These are phyloP conservation scores for Frankliniella fusca DNA, from an alignment of 2,888 invertebrate genomes.

Conservation along the genomic window DNA sequence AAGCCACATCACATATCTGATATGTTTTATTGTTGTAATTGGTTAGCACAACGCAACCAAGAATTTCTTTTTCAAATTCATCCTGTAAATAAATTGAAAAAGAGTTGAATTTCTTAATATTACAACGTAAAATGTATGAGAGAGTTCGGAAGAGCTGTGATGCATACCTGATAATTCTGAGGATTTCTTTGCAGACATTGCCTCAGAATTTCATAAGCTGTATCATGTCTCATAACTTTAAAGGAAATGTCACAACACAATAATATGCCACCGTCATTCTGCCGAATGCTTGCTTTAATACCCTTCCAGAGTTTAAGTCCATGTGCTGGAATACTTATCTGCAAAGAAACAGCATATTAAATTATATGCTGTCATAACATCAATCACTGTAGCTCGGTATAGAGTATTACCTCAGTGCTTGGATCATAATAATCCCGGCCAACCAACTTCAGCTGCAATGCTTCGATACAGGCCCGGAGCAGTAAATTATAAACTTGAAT, in stretches of 20 bases:
- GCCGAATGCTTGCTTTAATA: conserved; percentile 76
- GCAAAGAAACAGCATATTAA: conserved; percentile 37
- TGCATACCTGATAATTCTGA: conserved; percentile 50
- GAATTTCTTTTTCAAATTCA: conserved; percentile 40
- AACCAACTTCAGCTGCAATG: conserved; percentile 63
- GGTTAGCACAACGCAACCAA: conserved; percentile 64
- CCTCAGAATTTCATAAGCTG: conserved; percentile 56
- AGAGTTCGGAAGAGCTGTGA: conserved; percentile 29
- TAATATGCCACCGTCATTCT: conserved; percentile 72
- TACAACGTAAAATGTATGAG: background rate
- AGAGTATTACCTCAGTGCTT: conserved; percentile 55
- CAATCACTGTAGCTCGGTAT: background rate
- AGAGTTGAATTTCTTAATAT: background rate
- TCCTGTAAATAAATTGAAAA: conserved; percentile 36
- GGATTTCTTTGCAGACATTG: background rate
- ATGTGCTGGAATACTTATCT: conserved; percentile 60
- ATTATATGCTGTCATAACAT: background rate
- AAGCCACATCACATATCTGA: conserved; percentile 70
- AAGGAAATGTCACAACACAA: conserved; percentile 76
- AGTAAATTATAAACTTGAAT: conserved; percentile 75
- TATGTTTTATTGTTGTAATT: conserved; percentile 74
- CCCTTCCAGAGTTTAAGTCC: conserved; percentile 77
- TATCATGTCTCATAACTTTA: conserved; percentile 78
- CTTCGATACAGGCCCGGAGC: conserved; percentile 62
- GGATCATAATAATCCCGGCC: conserved; percentile 72